phyloP scores from a whole-genome alignment of 2,797 vertebrate genomes.

The Lacerta agilis region DNA sequence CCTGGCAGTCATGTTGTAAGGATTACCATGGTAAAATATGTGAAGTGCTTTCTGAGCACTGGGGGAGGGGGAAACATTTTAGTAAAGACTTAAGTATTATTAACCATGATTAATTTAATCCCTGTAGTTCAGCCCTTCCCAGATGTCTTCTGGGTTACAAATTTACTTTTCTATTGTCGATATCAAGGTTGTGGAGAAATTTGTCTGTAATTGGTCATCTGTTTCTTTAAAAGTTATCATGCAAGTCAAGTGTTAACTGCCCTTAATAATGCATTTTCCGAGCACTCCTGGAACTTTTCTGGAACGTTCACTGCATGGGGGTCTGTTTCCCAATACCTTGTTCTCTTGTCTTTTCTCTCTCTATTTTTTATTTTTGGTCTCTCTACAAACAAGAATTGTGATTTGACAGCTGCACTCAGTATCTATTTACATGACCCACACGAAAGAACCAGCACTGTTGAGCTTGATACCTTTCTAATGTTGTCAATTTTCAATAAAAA shows the following conservation, averaged over 20 bases:
- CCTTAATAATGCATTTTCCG: not conserved
- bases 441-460: conserved; percentile 63
- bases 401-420: conserved; percentile 34
- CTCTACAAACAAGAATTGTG: conserved; percentile 35
- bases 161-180: conserved; percentile 6
- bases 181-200: conserved; percentile 8
- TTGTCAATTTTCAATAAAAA: conserved; percentile 78
- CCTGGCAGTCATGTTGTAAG: not conserved
- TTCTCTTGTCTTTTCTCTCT: conserved; percentile 20
- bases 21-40: not conserved
- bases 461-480: conserved; percentile 71
- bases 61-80: not conserved
- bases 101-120: not conserved
- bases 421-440: conserved; percentile 26
- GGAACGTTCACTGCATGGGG: conserved; percentile 58
- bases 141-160: not conserved
- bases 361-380: conserved; percentile 24
- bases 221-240: conserved; percentile 33
- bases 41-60: not conserved
- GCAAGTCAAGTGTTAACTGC: conserved; percentile 5
- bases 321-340: conserved; percentile 49
- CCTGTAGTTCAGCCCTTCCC: not conserved
- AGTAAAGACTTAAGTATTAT: conserved; percentile 14
- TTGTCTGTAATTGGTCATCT: conserved; percentile 24
- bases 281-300: not conserved